Evolutionary conservation across 2,888 invertebrate species (phyloP), one percentile per base, ranked within the genome.

Genomic region (Machimus atricapillus): DNA sequence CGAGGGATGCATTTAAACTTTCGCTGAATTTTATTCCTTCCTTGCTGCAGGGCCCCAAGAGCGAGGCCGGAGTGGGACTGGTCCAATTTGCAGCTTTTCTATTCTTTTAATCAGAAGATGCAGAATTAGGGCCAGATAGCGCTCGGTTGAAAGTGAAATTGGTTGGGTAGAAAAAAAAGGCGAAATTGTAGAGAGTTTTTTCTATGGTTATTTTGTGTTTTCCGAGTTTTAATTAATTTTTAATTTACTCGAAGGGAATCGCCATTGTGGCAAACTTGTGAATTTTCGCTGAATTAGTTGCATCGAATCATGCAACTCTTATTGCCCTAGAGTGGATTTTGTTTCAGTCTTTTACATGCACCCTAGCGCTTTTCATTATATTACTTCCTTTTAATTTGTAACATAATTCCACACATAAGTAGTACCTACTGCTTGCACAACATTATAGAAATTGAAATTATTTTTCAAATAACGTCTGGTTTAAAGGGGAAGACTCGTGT

Each of bases 1-100:
- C 66, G 66, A 52, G 79, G 79, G 43, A 79, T 79, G 31, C 52
- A 79, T 79, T 56, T 79, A 79, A n/a, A 79, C 43, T 79, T 79
- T 66, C 66, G 79, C 52, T 79, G 79, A 79, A 52, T 79, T 79
- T 79, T 79, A 79, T 79, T 52, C 79, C 43, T 19, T 12, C 43
- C 77, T 43, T 19, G 78, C 78, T 79, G 5, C 52, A 27, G 27
- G 79, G 52, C 23, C 12, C 12, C 23, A 7, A 9, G 3, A 66
- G 66, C 66, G 27, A 12, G 27, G 9, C 27, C 2, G 66, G n/a
- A 27, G 23, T 14, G 31, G 76, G 23, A n/a, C 56, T 43, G 66
- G 27, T n/a, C 52, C 52, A 79, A 79, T 79, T 79, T 79, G 46
- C 79, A 52, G 52, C 27, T 52, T 79, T 56, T 27, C 79, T 52